These are phyloP conservation scores for Encarsia formosa DNA, from an alignment of 2,888 invertebrate species.

Conservation along the genomic window DNA sequence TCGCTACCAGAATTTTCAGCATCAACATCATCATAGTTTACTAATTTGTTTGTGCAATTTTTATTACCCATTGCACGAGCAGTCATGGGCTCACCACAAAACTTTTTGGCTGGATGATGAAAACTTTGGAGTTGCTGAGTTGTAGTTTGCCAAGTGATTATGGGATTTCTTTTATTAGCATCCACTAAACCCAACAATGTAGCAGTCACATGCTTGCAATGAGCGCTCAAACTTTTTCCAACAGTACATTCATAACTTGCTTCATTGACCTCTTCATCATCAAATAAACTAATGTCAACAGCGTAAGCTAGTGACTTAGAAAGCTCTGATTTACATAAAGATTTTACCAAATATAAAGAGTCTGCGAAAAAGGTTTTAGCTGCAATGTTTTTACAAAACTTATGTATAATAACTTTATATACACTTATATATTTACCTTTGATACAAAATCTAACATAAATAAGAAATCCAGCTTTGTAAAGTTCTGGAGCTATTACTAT, in stretches of 20 bases:
- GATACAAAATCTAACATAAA: too few species aligned
- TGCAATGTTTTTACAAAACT: too few species aligned
- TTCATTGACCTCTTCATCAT: background rate
- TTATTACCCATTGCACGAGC: too few species aligned
- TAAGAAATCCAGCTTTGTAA: too few species aligned
- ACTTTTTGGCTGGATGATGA: conserved; percentile 5
- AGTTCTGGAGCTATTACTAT: too few species aligned
- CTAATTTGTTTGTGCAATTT: too few species aligned
- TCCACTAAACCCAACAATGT: background rate
- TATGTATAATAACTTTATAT: too few species aligned
- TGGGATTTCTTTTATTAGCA: background rate
- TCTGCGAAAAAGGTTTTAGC: conserved; percentile 4
- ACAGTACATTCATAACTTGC: conserved; percentile 6
- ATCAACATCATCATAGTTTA: too few species aligned
- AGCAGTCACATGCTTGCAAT: conserved; percentile 10
- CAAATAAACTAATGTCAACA: background rate
- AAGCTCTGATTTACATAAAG: conserved; percentile 2
- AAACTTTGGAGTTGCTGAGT: conserved; percentile 11
- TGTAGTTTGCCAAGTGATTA: background rate
- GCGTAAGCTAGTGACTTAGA: conserved; percentile 1
- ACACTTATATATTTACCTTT: too few species aligned
- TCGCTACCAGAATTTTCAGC: too few species aligned
- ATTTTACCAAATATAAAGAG: conserved; percentile 2
- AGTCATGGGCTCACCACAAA: conserved; percentile 2
- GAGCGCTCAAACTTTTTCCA: conserved; percentile 1